phyloP scores from a whole-genome alignment of 2,888 invertebrate genomes.

The Anthrax anthrax region DNA sequence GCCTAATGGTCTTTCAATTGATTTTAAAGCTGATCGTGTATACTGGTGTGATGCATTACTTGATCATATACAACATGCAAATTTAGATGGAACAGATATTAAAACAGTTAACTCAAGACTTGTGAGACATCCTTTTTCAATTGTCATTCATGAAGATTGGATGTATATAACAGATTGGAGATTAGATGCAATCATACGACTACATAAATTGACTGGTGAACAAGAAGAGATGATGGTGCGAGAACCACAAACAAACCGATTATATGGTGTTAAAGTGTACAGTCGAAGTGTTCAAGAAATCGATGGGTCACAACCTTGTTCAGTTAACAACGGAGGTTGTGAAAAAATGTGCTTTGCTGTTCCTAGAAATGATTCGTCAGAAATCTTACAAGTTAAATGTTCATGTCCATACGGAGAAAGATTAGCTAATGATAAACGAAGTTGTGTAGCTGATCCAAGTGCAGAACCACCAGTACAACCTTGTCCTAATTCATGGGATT shows the following conservation, averaged over 20 bases:
- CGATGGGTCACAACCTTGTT: slow-evolving; percentile 64
- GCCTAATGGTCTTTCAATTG: slow-evolving; percentile 94
- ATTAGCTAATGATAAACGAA: slow-evolving; percentile 50
- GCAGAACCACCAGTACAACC: slow-evolving; percentile 77
- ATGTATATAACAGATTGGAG: slow-evolving; percentile 98
- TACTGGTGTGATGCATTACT: slow-evolving; percentile 97
- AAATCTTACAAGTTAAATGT: slow-evolving; percentile 50
- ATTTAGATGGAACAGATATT: slow-evolving; percentile 80
- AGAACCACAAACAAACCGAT: slow-evolving; percentile 77
- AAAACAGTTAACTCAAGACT: slow-evolving; percentile 75
- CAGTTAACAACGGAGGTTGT: slow-evolving; percentile 75
- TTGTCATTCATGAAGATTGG: slow-evolving; percentile 77
- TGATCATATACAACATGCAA: slow-evolving; percentile 90
- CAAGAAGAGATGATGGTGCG: slow-evolving; percentile 74
- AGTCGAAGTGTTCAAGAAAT: slow-evolving; percentile 60
- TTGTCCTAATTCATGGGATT: slow-evolving; percentile 85
- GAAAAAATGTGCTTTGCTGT: slow-evolving; percentile 91
- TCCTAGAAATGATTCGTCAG: slow-evolving; percentile 39
- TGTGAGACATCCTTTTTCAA: slow-evolving; percentile 81
- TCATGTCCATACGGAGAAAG: slow-evolving; percentile 90
- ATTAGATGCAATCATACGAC: slow-evolving; percentile 79
- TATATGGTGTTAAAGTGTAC: slow-evolving; percentile 85
- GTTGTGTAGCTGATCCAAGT: slow-evolving; percentile 66
- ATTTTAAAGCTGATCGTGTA: slow-evolving; percentile 70
- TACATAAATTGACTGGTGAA: slow-evolving; percentile 79